These are phyloP conservation scores for Astyanax mexicanus DNA, from an alignment of 2,797 vertebrate genomes.

Conservation along the genomic window DNA sequence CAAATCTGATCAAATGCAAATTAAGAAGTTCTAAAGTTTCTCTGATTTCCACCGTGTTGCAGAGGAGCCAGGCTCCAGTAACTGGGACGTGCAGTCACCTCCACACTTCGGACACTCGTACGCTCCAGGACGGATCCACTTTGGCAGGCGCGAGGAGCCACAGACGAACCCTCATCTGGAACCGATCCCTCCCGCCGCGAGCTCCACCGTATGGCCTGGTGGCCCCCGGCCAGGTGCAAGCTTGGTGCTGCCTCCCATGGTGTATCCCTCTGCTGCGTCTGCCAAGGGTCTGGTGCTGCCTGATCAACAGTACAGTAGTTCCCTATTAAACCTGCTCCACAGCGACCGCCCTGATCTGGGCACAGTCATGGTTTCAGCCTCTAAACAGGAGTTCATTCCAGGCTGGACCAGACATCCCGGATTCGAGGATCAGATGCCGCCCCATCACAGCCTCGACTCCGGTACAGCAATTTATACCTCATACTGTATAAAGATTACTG, in stretches of 20 bases:
- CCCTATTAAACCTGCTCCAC: slow-evolving; percentile 87
- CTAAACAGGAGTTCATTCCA: slow-evolving; percentile 77
- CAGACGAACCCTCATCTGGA: slow-evolving; percentile 53
- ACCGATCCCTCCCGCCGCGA: slow-evolving; percentile 52
- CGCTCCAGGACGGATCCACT: slow-evolving; percentile 54
- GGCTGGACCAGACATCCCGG: slow-evolving; percentile 75
- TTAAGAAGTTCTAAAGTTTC: slow-evolving; percentile 5
- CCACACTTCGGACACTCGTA: slow-evolving; percentile 66
- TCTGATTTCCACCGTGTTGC: slow-evolving; percentile 38
- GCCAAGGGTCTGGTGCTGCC: slow-evolving; percentile 67
- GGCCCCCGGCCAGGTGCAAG: slow-evolving; percentile 63
- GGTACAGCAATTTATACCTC: slow-evolving; percentile 64
- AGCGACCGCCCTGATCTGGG: slow-evolving; percentile 77
- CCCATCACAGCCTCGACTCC: slow-evolving; percentile 71
- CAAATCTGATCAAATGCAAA: neutral
- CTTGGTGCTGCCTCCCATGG: slow-evolving; percentile 54
- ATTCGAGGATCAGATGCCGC: slow-evolving; percentile 77
- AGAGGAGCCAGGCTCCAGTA: slow-evolving; percentile 75
- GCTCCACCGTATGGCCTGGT: slow-evolving; percentile 78
- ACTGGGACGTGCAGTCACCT: slow-evolving; percentile 69
- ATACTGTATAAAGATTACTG: neutral
- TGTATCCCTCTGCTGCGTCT: slow-evolving; percentile 65
- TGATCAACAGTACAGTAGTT: slow-evolving; percentile 80
- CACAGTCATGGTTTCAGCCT: slow-evolving; percentile 71
- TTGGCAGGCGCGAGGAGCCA: slow-evolving; percentile 33